Conservation (phyloP, 2,888 invertebrate species). For the Agapostemon virescens region DNA sequence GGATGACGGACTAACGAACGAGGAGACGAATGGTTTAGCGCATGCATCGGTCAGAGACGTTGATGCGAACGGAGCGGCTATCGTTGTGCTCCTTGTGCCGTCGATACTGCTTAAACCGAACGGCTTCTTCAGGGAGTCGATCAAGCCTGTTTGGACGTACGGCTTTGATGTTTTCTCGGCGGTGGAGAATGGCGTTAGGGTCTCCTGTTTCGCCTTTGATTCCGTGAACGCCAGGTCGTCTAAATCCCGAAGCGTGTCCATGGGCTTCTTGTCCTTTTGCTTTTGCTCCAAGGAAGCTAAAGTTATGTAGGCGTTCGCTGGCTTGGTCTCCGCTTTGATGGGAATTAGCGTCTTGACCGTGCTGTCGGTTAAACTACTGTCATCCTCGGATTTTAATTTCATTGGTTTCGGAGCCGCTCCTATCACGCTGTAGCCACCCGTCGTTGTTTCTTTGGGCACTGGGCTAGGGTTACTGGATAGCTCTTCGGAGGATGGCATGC, state of each 20-base stretch:
- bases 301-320: slow-evolving; percentile 71
- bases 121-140: slow-evolving; percentile 65
- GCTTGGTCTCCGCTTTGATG: slow-evolving; percentile 61
- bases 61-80: slow-evolving; percentile 53
- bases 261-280: slow-evolving; percentile 58
- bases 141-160: slow-evolving; percentile 73
- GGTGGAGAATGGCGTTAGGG: slow-evolving; percentile 54
- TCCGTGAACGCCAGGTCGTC: slow-evolving; percentile 69
- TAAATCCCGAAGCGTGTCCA: slow-evolving; percentile 64
- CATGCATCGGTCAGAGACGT: slow-evolving; percentile 63
- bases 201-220: slow-evolving; percentile 53
- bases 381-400: slow-evolving; percentile 67
- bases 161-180: slow-evolving; percentile 67
- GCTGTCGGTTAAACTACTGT: slow-evolving; percentile 44
- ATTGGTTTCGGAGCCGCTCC: slow-evolving; percentile 68
- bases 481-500: slow-evolving; percentile 74
- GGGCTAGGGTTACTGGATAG: slow-evolving; percentile 76
- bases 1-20: slow-evolving; percentile 56
- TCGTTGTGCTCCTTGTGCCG: slow-evolving; percentile 36
- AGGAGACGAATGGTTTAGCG: slow-evolving; percentile 66
- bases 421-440: slow-evolving; percentile 73
- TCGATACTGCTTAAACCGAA: slow-evolving; percentile 34
- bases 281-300: slow-evolving; percentile 73
- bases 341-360: slow-evolving; percentile 55
- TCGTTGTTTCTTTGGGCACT: slow-evolving; percentile 70